Percentiles rank a stretch among this genome's conserved stretches.
Conservation (phyloP, 2,888 invertebrate species). For the Heliothis peltigera region DNA sequence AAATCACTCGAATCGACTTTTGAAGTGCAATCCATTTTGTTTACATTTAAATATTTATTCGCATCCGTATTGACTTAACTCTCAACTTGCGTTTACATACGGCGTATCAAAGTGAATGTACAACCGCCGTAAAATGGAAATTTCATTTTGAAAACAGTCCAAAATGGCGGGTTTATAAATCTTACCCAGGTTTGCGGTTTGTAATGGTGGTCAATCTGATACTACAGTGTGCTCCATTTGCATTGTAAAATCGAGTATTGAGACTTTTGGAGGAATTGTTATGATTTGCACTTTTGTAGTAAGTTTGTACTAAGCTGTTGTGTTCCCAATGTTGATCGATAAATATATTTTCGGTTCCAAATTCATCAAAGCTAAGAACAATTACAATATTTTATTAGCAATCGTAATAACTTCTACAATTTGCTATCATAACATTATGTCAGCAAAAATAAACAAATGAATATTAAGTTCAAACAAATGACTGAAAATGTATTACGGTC, state of each 20-base stretch:
- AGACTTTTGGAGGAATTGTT: constrained; percentile 62
- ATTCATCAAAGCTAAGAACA: no score
- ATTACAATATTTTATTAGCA: no score
- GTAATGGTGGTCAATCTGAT: constrained; percentile 63
- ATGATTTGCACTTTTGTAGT: constrained; percentile 57
- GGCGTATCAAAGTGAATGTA: constrained; percentile 33
- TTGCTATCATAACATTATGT: no score
- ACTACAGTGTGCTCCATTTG: constrained; percentile 59
- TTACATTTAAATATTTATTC: constrained; percentile 32
- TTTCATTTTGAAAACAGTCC: constrained; percentile 59
- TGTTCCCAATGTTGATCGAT: background rate
- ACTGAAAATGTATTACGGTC: background rate
- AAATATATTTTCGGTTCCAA: no score
- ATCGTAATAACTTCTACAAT: no score
- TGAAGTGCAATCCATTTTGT: constrained; percentile 31
- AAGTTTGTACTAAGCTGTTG: constrained; percentile 8
- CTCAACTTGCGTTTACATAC: constrained; percentile 33
- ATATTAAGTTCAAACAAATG: background rate
- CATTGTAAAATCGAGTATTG: constrained; percentile 53
- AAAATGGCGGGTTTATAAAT: constrained; percentile 59
- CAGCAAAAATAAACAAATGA: background rate
- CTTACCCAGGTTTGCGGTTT: constrained; percentile 56
- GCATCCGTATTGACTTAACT: constrained; percentile 33
- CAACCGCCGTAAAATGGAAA: constrained; percentile 46
- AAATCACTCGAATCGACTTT: constrained; percentile 26